Base-by-base conservation (phyloP, 2,888 invertebrate genomes). In the Sinhomidia bicolor region DNA sequence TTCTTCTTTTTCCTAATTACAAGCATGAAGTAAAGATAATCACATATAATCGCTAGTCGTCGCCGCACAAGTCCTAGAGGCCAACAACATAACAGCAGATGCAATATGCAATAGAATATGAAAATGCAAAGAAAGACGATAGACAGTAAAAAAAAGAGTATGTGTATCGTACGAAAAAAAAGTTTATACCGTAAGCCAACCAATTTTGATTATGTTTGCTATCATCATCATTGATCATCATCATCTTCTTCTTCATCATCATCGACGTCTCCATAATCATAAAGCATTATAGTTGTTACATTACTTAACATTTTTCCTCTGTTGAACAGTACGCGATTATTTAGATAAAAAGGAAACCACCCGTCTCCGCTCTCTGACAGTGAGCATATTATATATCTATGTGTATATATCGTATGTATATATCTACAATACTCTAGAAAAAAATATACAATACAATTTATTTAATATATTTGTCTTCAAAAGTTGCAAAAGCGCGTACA, bases 1-100 rank as follows among this genome's bases (percentile, higher is more conserved):
- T n/a, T 23, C 54, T 83, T 81, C 84, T 81, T 89, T 89, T 90
- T 89, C 91, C 91, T 92, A 92, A 92, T 92, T 92, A 92, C 91
- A 92, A 92, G 91, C 92, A 91, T 92, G 91, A 89, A 91, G 90
- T 90, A 90, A 91, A 91, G 91, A 92, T 92, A 92, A 92, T 92
- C 91, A 92, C 89, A 91, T 86, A 89, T 92, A 92, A 92, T 92
- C 90, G 92, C 88, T 89, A 91, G 90, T 89, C 92, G 92, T 91
- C 91, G 92, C 92, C 92, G 91, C 89, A 88, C 86, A 90, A 79
- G 91, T 91, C 91, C 91, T 90, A 90, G 88, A 91, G 91, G 91
- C 91, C 91, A n/a, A n/a, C n/a, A n/a, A n/a, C n/a, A n/a, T n/a
- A n/a, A n/a, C n/a, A 91, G 91, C 91, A 91, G 90, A 91, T 89